Evolutionary conservation across 2,113 vertebrate species (phyloP).

Genomic region (Bujurquina vittata): DNA sequence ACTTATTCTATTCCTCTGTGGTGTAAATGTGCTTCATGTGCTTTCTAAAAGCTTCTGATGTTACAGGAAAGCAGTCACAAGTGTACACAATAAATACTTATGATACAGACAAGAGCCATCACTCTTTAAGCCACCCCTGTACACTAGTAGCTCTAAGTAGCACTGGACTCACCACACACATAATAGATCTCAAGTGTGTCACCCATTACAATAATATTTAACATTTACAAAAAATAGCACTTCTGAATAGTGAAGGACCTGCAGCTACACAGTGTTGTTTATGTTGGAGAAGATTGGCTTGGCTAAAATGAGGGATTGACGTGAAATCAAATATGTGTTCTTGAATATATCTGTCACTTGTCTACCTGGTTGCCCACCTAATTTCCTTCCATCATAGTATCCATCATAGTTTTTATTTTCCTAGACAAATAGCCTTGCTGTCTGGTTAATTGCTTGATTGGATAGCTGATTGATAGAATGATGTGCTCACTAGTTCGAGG

Average conservation of each 20-base stretch:
- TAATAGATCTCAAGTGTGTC: constrained; percentile 10
- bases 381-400: neutral
- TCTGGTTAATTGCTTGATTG: neutral
- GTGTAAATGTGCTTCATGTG: neutral
- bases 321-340: neutral
- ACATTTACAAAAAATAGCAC: neutral
- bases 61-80: neutral
- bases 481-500: neutral
- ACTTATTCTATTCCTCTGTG: neutral
- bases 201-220: neutral
- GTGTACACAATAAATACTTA: neutral
- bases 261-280: neutral
- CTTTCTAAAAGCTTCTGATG: neutral
- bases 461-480: neutral
- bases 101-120: neutral
- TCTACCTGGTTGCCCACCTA: neutral
- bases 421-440: neutral
- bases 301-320: neutral
- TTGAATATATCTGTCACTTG: neutral
- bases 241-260: neutral
- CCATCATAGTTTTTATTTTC: neutral
- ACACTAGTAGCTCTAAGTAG: constrained; percentile 17
- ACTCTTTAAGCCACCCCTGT: neutral
- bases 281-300: neutral
- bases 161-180: constrained; percentile 10